Evolutionary conservation across 2,797 vertebrate species (phyloP).

Genomic region (Myotis myotis): DNA sequence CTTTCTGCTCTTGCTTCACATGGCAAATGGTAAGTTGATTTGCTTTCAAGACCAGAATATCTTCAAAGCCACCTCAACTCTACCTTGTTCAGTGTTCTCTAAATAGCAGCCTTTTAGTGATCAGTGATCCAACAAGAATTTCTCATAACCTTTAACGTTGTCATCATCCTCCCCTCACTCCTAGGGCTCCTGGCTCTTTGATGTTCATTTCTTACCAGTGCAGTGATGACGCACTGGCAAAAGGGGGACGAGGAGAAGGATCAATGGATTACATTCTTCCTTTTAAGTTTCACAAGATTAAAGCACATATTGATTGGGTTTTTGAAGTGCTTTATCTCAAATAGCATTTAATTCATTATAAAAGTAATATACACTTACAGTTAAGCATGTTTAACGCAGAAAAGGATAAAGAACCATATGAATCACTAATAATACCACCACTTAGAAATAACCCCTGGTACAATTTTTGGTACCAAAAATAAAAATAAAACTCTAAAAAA

Average conservation of each 20-base stretch:
- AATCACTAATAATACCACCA: background rate
- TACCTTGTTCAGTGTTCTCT: background rate
- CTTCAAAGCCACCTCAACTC: slow-evolving; percentile 22
- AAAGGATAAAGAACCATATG: slow-evolving; percentile 25
- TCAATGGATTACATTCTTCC: background rate
- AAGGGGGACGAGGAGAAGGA: background rate
- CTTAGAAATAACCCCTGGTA: slow-evolving; percentile 35
- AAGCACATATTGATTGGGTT: slow-evolving; percentile 14
- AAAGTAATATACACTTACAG: slow-evolving; percentile 2
- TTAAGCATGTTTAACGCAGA: background rate
- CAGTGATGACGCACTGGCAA: background rate
- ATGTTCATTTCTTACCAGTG: background rate
- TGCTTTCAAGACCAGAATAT: slow-evolving; percentile 48
- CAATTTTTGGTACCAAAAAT: background rate
- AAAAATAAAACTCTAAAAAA: slow-evolving; percentile 13
- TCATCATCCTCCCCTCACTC: background rate
- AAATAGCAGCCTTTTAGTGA: background rate
- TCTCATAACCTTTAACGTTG: background rate
- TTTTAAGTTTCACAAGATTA: slow-evolving; percentile 23
- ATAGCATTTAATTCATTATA: slow-evolving; percentile 54
- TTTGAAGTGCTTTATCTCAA: slow-evolving; percentile 47
- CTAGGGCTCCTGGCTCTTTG: background rate
- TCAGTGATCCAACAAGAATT: background rate
- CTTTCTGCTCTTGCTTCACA: slow-evolving; percentile 10
- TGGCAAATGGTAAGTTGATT: background rate